These are phyloP conservation scores for Phoeniculus purpureus DNA, from an alignment of 2,797 vertebrate genomes.

Conservation along the genomic window DNA sequence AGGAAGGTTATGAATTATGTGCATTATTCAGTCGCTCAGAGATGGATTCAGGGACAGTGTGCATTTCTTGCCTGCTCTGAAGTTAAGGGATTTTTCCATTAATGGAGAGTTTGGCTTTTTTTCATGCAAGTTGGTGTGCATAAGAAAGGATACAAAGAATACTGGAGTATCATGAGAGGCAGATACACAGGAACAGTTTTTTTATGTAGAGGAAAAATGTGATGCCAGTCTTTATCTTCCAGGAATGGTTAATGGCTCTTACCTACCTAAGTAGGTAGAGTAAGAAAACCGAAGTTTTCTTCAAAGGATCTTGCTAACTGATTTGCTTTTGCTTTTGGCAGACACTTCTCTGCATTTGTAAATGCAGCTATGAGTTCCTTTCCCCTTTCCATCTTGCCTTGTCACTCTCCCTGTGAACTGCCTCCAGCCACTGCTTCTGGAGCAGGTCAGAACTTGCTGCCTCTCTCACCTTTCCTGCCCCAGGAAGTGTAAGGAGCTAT, in stretches of 20 bases:
- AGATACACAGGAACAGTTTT: neutral
- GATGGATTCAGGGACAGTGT: neutral
- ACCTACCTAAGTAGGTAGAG: neutral
- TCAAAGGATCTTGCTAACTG: constrained; percentile 16
- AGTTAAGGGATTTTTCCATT: neutral
- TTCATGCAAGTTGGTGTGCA: neutral
- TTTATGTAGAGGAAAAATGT: neutral
- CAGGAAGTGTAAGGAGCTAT: neutral
- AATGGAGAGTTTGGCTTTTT: neutral
- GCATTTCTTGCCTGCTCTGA: neutral
- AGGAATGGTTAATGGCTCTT: constrained; percentile 13
- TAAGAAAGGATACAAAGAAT: neutral
- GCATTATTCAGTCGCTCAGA: neutral
- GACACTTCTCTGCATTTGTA: constrained; percentile 11
- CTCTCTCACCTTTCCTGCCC: neutral
- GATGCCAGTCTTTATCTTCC: neutral
- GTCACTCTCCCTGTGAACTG: neutral
- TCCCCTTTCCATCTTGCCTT: neutral
- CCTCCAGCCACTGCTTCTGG: constrained; percentile 1
- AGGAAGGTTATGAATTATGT: neutral
- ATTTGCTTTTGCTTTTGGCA: constrained; percentile 17
- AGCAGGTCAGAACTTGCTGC: constrained; percentile 16
- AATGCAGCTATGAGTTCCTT: neutral
- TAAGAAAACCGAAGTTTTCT: neutral
- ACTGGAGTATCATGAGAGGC: neutral